Evolutionary conservation across 2,797 vertebrate species (phyloP).

Genomic region (Channa striata): DNA sequence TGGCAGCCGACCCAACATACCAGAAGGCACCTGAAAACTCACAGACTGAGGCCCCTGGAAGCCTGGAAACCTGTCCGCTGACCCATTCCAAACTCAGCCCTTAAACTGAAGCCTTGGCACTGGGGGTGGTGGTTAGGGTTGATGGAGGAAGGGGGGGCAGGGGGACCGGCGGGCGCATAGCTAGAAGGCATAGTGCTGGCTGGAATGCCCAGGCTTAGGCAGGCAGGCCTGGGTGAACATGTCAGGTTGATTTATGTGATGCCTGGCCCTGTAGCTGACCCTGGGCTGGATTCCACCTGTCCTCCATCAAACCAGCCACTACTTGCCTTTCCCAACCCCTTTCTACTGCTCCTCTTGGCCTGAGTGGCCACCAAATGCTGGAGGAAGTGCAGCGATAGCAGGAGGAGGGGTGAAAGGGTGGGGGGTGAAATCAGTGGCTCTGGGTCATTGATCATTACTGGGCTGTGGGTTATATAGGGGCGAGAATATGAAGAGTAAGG

Average conservation of each 20-base stretch:
- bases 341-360: conserved; percentile 11
- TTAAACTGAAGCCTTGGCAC: conserved; percentile 70
- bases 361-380: conserved; percentile 25
- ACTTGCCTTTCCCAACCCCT: background rate
- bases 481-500: background rate
- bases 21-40: conserved; percentile 82
- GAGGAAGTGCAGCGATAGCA: conserved; percentile 26
- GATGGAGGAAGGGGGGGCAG: background rate
- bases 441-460: conserved; percentile 68
- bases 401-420: background rate
- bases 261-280: conserved; percentile 74
- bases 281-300: conserved; percentile 81
- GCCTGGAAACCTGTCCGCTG: conserved; percentile 71
- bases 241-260: conserved; percentile 83
- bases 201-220: conserved; percentile 49
- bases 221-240: conserved; percentile 82
- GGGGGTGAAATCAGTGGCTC: conserved; percentile 50
- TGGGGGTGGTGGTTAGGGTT: conserved; percentile 24
- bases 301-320: conserved; percentile 51
- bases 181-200: conserved; percentile 55
- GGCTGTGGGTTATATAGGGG: conserved; percentile 19
- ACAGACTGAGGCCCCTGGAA: conserved; percentile 60
- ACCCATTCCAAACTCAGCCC: conserved; percentile 78
- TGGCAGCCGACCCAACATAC: conserved; percentile 68
- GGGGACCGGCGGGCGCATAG: conserved; percentile 26